Evolutionary conservation across 1,140 invertebrate species (phyloP).

Genomic region (Muscidifurax raptorellus): DNA sequence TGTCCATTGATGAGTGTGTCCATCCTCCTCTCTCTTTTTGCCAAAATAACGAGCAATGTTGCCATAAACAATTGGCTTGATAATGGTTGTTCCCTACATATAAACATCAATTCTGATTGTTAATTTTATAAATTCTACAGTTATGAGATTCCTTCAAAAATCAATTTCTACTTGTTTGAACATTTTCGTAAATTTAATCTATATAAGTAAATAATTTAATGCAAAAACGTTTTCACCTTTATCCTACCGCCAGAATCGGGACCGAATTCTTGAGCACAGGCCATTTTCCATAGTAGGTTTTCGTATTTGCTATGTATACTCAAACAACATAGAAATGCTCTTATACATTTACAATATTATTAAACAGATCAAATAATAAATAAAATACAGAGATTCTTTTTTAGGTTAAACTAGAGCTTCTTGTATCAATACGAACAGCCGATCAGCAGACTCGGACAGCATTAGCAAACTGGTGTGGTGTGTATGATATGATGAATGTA

Average conservation of each 20-base stretch:
- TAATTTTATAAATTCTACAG: neutral
- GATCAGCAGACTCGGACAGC: no score
- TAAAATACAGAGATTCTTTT: no score
- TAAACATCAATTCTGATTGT: constrained; percentile 3
- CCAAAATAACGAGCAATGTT: constrained; percentile 97
- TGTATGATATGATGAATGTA: no score
- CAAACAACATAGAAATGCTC: neutral
- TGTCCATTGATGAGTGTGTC: constrained; percentile 99
- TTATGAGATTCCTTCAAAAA: neutral
- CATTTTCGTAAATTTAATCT: neutral
- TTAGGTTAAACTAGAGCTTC: no score
- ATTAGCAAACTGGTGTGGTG: no score
- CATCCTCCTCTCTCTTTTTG: constrained; percentile 98
- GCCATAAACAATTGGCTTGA: constrained; percentile 98
- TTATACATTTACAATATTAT: neutral
- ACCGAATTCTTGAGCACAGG: constrained; percentile 84
- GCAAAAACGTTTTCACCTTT: constrained; percentile 75
- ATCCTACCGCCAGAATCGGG: constrained; percentile 88
- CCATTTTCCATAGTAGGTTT: constrained; percentile 71
- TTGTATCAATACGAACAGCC: no score
- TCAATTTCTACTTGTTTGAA: neutral
- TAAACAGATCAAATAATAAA: no score
- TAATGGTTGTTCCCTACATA: constrained; percentile 88
- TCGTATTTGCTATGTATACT: neutral
- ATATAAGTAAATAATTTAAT: neutral